A percentile compares a stretch with the other conserved stretches of the same genome.
phyloP scores from a whole-genome alignment of 2,113 vertebrate genomes.

The Furnarius figulus region DNA sequence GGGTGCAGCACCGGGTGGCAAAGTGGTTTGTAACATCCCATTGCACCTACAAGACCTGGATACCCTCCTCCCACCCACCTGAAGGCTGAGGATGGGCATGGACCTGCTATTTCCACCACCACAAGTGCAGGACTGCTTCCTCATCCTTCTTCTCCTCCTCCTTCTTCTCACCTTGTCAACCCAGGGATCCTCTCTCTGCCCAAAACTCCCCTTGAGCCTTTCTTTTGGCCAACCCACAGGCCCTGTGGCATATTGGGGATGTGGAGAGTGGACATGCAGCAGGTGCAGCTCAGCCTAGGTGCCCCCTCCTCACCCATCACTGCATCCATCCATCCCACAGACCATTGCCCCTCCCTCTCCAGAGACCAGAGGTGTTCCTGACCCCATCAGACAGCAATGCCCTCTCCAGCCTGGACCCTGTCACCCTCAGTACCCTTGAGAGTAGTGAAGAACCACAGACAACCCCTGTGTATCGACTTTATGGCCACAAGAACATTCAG shows the following conservation, averaged over 20 bases:
- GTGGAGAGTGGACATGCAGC: rapidly evolving
- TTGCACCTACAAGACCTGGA: background rate
- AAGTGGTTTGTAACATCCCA: background rate
- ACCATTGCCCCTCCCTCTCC: background rate
- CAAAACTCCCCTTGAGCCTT: background rate
- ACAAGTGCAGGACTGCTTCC: background rate
- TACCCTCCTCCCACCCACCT: rapidly evolving
- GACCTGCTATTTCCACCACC: background rate
- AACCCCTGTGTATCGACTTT: rapidly evolving
- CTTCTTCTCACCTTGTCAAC: background rate
- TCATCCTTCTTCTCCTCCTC: background rate
- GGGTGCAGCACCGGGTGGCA: rapidly evolving
- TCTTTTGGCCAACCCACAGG: background rate
- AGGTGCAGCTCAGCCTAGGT: rapidly evolving
- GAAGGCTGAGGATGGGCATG: background rate
- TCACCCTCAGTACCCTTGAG: background rate
- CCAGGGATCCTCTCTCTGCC: background rate
- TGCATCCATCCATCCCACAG: background rate
- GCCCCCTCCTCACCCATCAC: background rate
- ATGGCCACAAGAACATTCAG: background rate
- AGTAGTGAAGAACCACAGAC: background rate
- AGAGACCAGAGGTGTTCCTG: constrained; percentile 58
- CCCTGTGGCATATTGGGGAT: rapidly evolving
- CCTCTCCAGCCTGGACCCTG: constrained; percentile 33
- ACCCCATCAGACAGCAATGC: background rate